Base-by-base conservation (phyloP, 2,888 invertebrate species). In the Tethea ocularis region DNA sequence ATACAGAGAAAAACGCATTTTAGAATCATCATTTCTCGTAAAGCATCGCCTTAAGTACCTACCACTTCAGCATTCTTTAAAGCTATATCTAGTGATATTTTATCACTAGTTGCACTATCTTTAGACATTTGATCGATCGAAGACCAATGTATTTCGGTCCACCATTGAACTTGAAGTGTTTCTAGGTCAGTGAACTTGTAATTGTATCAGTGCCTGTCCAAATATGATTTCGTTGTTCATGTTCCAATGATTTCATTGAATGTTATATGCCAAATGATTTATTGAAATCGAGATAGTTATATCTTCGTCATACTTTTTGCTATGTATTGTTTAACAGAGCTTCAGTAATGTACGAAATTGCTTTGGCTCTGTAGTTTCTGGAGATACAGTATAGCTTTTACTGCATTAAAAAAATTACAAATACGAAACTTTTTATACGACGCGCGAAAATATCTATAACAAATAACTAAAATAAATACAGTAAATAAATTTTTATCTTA, bases 151-250 rank as follows among this genome's bases (percentile, higher is more conserved):
- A 68, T 64, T 67, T 71, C 56, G 26, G 55, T 60, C 22, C 63
- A 64, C 56, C 63, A 71, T 66, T 64, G 71, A 72, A 71, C 67
- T 67, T 69, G 56, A 61, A 68, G 67, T 59, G 63, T 61, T 41
- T 8, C n/a, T 56, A 55, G 74, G 62, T 60, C 74, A 62, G 60
- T 62, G 72, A 68, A 74, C 58, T 54, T 46, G 58, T 57, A 26
- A 26, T 53, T n/a, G 17, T 20, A 29, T 33, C 13, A 36, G 36
- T 33, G 1, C 33, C 13, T 33, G 1, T 33, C 54, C 22, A 54
- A 54, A 54, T 33, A 36, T 52, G n/a, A 52, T 46, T 38, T 46
- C n/a, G 52, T 23, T 52, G 24, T 52, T 52, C 24, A 52, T 26
- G 46, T 52, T 52, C 23, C 52, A 52, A 52, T 46, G 46, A 52